Evolutionary conservation across 2,113 vertebrate genomes (phyloP).

Genomic region (Coreoperca whiteheadi): DNA sequence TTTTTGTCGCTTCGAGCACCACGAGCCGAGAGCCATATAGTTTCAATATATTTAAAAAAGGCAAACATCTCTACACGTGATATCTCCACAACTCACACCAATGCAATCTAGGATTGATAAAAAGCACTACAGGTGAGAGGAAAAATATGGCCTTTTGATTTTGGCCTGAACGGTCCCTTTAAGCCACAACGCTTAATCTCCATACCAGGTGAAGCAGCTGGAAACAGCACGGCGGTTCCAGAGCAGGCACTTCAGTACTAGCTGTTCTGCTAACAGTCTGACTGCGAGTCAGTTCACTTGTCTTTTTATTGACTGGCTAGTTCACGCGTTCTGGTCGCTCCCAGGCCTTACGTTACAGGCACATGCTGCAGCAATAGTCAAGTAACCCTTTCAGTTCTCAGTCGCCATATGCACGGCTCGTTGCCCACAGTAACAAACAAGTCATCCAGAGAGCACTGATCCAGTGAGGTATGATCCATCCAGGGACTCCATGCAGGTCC

Average conservation of each 20-base stretch:
- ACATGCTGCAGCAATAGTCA: constrained; percentile 22
- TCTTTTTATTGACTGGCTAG: constrained; percentile 13
- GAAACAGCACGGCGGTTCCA: constrained; percentile 61
- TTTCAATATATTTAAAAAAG: too few relatives aligned
- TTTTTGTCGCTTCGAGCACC: too few relatives aligned
- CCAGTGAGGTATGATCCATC: constrained; percentile 26
- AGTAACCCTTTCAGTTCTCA: background rate
- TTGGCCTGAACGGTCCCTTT: too few relatives aligned
- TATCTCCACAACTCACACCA: too few relatives aligned
- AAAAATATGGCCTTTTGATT: too few relatives aligned
- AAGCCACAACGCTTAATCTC: constrained; percentile 47
- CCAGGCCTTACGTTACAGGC: background rate
- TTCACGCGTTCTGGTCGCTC: background rate
- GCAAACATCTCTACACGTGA: too few relatives aligned
- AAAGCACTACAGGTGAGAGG: too few relatives aligned
- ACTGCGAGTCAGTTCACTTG: constrained; percentile 49
- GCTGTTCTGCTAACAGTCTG: constrained; percentile 39
- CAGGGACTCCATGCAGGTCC: constrained; percentile 2
- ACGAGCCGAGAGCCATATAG: too few relatives aligned
- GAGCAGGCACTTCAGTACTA: constrained; percentile 79
- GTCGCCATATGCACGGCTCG: background rate
- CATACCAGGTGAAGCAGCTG: constrained; percentile 47
- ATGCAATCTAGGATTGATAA: too few relatives aligned
- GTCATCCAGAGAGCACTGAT: constrained; percentile 6
- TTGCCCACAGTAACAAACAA: background rate